phyloP scores from a whole-genome alignment of 2,888 invertebrate genomes.

The Andricus curvator region DNA sequence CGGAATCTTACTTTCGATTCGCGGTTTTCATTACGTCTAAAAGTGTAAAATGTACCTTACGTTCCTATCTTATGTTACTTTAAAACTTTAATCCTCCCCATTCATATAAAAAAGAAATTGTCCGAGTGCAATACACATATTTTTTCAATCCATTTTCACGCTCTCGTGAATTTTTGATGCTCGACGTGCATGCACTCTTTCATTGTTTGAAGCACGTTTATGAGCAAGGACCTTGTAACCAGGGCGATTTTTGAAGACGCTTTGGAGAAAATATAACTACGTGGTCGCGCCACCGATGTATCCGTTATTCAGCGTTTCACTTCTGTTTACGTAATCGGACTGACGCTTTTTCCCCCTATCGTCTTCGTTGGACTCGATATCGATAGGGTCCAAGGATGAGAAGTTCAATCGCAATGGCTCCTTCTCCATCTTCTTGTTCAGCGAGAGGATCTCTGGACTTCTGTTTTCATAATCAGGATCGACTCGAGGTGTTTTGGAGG shows the following conservation, averaged over 20 bases:
- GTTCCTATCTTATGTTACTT: slow-evolving; percentile 43
- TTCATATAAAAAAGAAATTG: slow-evolving; percentile 30
- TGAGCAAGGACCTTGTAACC: slow-evolving; percentile 6
- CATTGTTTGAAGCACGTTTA: background rate
- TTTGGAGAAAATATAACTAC: slow-evolving; percentile 59
- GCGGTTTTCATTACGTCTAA: slow-evolving; percentile 50
- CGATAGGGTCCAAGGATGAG: slow-evolving; percentile 66
- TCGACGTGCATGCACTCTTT: background rate
- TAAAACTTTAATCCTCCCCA: slow-evolving; percentile 37
- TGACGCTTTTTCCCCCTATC: slow-evolving; percentile 57
- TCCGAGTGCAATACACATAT: background rate
- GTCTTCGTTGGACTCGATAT: slow-evolving; percentile 59
- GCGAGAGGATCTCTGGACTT: slow-evolving; percentile 67
- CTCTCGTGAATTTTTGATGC: background rate
- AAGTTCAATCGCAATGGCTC: slow-evolving; percentile 64
- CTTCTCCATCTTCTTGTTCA: slow-evolving; percentile 58
- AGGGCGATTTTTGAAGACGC: slow-evolving; percentile 7
- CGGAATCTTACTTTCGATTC: slow-evolving; percentile 41
- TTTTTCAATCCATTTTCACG: background rate
- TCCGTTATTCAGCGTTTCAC: slow-evolving; percentile 72
- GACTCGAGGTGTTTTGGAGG: slow-evolving; percentile 46
- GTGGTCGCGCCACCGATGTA: slow-evolving; percentile 72
- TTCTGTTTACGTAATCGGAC: slow-evolving; percentile 64
- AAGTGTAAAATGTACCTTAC: slow-evolving; percentile 55
- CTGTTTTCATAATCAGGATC: slow-evolving; percentile 74